Percentiles rank a stretch among this genome's conserved stretches.
phyloP scores from a whole-genome alignment of 2,888 invertebrate genomes.

The Xestia sexstrigata region DNA sequence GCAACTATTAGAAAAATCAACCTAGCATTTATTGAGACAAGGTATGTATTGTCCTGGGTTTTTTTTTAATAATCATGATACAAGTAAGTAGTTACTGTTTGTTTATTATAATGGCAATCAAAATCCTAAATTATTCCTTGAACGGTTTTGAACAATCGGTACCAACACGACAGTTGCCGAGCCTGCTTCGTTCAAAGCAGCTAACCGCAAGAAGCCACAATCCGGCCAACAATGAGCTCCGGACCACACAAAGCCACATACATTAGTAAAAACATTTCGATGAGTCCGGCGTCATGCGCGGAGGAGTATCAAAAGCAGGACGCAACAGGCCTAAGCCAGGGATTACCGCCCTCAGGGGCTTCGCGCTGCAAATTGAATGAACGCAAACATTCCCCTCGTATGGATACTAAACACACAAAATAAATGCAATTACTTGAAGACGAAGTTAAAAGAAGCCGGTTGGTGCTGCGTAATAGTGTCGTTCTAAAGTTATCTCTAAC shows the following conservation, averaged over 20 bases:
- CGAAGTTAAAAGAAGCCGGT: slow-evolving; percentile 63
- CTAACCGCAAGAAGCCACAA: slow-evolving; percentile 21
- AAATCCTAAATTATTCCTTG: neutral
- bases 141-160: slow-evolving; percentile 5
- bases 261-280: slow-evolving; percentile 68
- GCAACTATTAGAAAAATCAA: slow-evolving; percentile 27
- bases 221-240: slow-evolving; percentile 30
- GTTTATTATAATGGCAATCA: neutral
- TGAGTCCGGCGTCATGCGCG: slow-evolving; percentile 50
- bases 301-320: slow-evolving; percentile 80
- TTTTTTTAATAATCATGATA: neutral
- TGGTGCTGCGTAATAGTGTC: slow-evolving; percentile 51
- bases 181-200: neutral
- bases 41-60: neutral
- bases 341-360: slow-evolving; percentile 88
- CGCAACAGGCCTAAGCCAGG: slow-evolving; percentile 86
- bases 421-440: slow-evolving; percentile 74
- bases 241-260: slow-evolving; percentile 44
- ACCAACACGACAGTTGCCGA: neutral
- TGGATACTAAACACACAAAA: slow-evolving; percentile 74
- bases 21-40: slow-evolving; percentile 6
- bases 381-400: slow-evolving; percentile 79
- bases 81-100: neutral
- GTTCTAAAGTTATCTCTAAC: slow-evolving; percentile 38
- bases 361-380: slow-evolving; percentile 88